Base-by-base conservation (phyloP, 1,140 invertebrate species). In the Cherax quadricarinatus region DNA sequence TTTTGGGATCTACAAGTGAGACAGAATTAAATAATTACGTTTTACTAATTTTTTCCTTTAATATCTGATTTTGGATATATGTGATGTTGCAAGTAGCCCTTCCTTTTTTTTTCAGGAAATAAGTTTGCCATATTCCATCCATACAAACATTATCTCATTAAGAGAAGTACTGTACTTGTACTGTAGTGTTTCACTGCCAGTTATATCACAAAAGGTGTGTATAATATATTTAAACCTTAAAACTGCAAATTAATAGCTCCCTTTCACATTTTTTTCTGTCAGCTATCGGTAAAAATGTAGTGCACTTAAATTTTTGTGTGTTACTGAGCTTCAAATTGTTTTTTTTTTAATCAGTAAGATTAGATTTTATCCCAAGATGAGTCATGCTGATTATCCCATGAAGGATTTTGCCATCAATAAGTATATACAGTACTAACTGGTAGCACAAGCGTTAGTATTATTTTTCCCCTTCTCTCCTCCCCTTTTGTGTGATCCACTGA, bases 401-500 rank as follows among this genome's bases (percentile, higher is more conserved):
- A 7, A n/a, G 70, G 70, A 73, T 73, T 73, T 73, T 73, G 24
- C n/a, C n/a, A 73, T 24, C 24, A 73, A 24, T 73, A 30, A 73
- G 24, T n/a, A n/a, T n/a, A n/a, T n/a, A n/a, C n/a, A n/a, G n/a
- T 73, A 73, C 70, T 73, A 24, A 24, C 24, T 73, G 70, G 70
- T 73, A 73, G 70, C 70, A 73, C 21, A 73, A 73, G 70, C 70
- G 48, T 73, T 73, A 66, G 48, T 86, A n/a, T n/a, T 66, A 16
- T 66, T 66, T 66, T 73, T 62, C 51, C 62, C 66, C 57, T 51
- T 48, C 48, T 73, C 62, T 73, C 73, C 53, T 60, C 30, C 86
- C 78, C 41, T 51, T 81, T 53, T 88, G 53, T 79, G 78, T 78
- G 73, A 88, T 79, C 86, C 86, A 88, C 86, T 88, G 73, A 88